Evolutionary conservation across 2,888 invertebrate species (phyloP).

Genomic region (Lymantria dispar): DNA sequence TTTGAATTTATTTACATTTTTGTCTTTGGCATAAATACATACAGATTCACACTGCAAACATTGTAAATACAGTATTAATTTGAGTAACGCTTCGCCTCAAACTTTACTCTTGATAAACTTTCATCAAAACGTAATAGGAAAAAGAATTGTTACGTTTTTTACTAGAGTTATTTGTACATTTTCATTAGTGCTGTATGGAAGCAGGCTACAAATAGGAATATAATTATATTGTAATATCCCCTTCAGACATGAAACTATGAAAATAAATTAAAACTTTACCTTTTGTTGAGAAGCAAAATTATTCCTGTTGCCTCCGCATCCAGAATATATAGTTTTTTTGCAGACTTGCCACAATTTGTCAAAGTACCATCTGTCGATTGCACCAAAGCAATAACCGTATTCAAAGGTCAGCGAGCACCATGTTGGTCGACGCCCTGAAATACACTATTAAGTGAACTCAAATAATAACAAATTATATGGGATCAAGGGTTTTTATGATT

Average conservation of each 20-base stretch:
- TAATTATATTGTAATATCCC: too few species aligned
- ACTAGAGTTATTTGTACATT: too few species aligned
- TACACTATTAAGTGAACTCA: not conserved
- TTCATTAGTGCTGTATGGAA: too few species aligned
- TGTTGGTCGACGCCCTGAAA: conserved; percentile 42
- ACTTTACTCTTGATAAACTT: too few species aligned
- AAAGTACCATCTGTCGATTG: conserved; percentile 52
- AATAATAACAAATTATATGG: too few species aligned
- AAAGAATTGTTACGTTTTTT: too few species aligned
- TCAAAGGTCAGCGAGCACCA: conserved; percentile 61
- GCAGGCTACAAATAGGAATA: too few species aligned
- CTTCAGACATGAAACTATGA: too few species aligned
- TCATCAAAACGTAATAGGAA: too few species aligned
- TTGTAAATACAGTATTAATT: too few species aligned
- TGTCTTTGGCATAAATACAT: conserved; percentile 42
- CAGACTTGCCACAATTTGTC: conserved; percentile 61
- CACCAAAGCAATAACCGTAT: conserved; percentile 71
- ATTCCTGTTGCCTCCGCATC: conserved; percentile 72
- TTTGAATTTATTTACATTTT: not conserved
- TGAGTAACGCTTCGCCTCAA: too few species aligned
- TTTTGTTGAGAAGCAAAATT: conserved; percentile 59
- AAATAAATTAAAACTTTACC: conserved; percentile 31
- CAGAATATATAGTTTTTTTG: conserved; percentile 63
- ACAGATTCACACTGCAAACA: conserved; percentile 52
- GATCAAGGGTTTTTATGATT: too few species aligned